A percentile compares a stretch with the other conserved stretches of the same genome.
Conservation (phyloP, 2,797 vertebrate genomes). For the Harpagifer antarcticus region DNA sequence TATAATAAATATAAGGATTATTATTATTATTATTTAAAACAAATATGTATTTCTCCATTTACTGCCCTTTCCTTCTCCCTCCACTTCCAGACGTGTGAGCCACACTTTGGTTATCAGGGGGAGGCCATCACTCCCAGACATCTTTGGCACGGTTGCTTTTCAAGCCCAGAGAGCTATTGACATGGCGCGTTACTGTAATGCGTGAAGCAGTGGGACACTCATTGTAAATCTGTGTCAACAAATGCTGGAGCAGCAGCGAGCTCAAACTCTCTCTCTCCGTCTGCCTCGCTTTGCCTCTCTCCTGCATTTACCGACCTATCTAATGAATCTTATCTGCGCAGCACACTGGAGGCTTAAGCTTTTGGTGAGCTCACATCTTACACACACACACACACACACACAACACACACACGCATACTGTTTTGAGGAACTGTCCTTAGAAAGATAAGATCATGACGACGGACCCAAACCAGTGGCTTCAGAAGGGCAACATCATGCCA, state of each 20-base stretch:
- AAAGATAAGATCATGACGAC: constrained; percentile 69
- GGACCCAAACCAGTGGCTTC: constrained; percentile 61
- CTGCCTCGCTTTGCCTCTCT: constrained; percentile 55
- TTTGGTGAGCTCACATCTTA: constrained; percentile 77
- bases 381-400: constrained; percentile 60
- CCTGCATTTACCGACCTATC: constrained; percentile 81
- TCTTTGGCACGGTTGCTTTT: constrained; percentile 78
- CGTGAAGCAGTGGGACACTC: constrained; percentile 79
- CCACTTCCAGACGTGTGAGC: constrained; percentile 71
- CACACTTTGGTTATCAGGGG: constrained; percentile 77
- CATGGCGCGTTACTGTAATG: constrained; percentile 82
- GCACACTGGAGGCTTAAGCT: constrained; percentile 82
- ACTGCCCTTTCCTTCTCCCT: constrained; percentile 32
- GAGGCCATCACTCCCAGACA: constrained; percentile 83
- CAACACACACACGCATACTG: constrained; percentile 41
- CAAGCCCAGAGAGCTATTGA: constrained; percentile 81
- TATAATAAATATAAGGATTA: too few relatives aligned
- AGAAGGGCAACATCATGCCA: constrained; percentile 60
- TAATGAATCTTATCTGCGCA: constrained; percentile 84
- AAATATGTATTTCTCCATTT: constrained; percentile 14
- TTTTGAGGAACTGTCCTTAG: constrained; percentile 73
- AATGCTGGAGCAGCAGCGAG: constrained; percentile 78
- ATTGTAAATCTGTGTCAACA: constrained; percentile 85
- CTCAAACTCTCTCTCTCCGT: constrained; percentile 62
- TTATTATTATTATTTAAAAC: constrained; percentile 19